A percentile compares a stretch with the other conserved stretches of the same genome.
Conservation (phyloP, 2,113 vertebrate genomes). For the Dicentrarchus labrax region DNA sequence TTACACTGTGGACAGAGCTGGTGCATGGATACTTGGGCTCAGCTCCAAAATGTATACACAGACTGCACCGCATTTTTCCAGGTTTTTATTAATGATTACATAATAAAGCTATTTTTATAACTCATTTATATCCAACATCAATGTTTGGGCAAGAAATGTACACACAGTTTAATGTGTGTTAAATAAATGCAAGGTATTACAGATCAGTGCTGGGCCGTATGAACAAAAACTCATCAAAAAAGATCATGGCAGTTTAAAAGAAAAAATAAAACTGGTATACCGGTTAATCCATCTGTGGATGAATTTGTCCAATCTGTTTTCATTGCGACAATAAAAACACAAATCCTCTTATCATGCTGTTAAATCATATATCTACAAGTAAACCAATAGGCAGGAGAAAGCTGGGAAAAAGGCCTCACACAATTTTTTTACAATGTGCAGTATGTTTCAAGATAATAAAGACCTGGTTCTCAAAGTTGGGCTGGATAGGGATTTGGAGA, state of each 20-base stretch:
- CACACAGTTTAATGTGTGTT: not conserved
- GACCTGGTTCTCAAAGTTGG: conserved; percentile 92
- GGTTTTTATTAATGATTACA: conserved; percentile 25
- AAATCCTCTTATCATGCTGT: no score
- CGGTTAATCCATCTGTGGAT: no score
- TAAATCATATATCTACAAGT: not conserved
- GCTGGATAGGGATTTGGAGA: conserved; percentile 86
- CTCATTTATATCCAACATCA: not conserved
- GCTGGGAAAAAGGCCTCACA: not conserved
- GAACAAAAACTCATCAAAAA: no score
- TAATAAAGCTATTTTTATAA: conserved; percentile 15
- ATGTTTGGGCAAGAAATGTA: not conserved
- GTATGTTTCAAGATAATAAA: not conserved
- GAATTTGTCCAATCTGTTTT: no score
- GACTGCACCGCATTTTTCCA: not conserved
- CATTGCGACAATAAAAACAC: no score
- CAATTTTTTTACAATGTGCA: not conserved
- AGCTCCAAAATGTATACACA: conserved; percentile 60
- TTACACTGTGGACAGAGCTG: conserved; percentile 61
- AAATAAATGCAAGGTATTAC: not conserved
- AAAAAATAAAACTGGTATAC: no score
- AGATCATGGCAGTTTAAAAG: no score
- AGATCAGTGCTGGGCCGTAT: not conserved
- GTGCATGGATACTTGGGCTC: conserved; percentile 55
- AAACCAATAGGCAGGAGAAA: not conserved